These are phyloP conservation scores for Adrianichthys oophorus DNA, from an alignment of 2,797 vertebrate genomes.

Conservation along the genomic window DNA sequence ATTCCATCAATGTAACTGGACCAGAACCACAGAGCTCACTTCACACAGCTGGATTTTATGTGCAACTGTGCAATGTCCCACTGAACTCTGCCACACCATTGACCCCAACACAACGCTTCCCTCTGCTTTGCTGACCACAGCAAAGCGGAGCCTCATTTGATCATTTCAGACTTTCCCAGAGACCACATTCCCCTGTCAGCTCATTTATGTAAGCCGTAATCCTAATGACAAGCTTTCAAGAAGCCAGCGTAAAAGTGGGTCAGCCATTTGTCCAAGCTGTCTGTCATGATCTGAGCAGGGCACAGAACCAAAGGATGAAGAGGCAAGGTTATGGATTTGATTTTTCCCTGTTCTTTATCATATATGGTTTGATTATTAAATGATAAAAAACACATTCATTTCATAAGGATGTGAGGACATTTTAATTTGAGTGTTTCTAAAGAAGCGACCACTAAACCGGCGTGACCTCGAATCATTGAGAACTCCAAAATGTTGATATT, in stretches of 20 bases:
- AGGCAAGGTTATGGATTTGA: not conserved
- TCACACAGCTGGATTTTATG: slow-evolving; percentile 52
- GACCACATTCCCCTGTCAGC: slow-evolving; percentile 59
- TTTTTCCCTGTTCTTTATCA: not conserved
- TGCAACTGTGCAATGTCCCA: slow-evolving; percentile 40
- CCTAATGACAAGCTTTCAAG: slow-evolving; percentile 60
- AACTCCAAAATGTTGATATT: slow-evolving; percentile 25
- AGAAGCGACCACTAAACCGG: too few relatives aligned
- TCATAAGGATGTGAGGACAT: too few relatives aligned
- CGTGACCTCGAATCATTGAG: not conserved
- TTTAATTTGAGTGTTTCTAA: too few relatives aligned
- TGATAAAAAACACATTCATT: too few relatives aligned
- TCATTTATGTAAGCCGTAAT: slow-evolving; percentile 69
- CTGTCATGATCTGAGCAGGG: slow-evolving; percentile 39
- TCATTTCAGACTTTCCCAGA: slow-evolving; percentile 49
- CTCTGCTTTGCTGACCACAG: slow-evolving; percentile 49
- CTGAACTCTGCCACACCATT: slow-evolving; percentile 30
- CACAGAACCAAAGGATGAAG: slow-evolving; percentile 17
- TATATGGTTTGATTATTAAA: not conserved
- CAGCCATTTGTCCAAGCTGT: slow-evolving; percentile 46
- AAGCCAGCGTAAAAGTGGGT: slow-evolving; percentile 49
- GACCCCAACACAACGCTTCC: slow-evolving; percentile 40
- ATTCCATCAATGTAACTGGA: not conserved
- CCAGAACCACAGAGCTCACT: slow-evolving; percentile 14
- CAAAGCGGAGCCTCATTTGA: slow-evolving; percentile 37